Conservation (phyloP, 2,113 vertebrate species). For the Axis porcinus region DNA sequence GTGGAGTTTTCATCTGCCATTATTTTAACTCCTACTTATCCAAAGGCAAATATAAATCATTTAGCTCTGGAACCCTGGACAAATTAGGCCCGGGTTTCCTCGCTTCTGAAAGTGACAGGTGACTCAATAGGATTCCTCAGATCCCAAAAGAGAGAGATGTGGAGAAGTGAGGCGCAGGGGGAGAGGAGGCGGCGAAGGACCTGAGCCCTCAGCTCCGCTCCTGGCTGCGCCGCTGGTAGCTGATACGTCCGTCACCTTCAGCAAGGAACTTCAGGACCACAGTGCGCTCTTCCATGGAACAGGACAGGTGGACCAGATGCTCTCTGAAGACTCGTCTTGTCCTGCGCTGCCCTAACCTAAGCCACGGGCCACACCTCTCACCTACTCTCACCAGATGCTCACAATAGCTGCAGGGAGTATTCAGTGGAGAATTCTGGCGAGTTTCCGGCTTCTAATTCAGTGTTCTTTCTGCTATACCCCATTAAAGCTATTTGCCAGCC, state of each 20-base stretch:
- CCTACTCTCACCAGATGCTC: neutral
- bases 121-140: neutral
- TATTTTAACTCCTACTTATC: neutral
- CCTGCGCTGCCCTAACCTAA: neutral
- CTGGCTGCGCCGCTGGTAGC: no score
- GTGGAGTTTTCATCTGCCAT: neutral
- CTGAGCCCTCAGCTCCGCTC: no score
- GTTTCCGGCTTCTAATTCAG: neutral
- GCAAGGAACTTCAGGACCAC: neutral
- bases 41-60: neutral
- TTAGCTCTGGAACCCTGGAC: neutral
- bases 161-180: neutral
- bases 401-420: neutral
- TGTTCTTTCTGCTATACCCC: neutral
- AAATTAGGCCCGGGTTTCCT: neutral
- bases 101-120: neutral
- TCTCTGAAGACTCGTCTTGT: neutral
- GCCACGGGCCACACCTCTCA: neutral
- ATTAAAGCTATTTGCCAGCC: neutral
- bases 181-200: neutral
- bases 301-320: neutral
- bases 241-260: accelerated
- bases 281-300: neutral
- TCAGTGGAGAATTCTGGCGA: neutral
- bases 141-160: neutral